Evolutionary conservation across 2,113 vertebrate genomes (phyloP), one percentile per base, ranked within the genome.

Genomic region (Ptyas mucosa): DNA sequence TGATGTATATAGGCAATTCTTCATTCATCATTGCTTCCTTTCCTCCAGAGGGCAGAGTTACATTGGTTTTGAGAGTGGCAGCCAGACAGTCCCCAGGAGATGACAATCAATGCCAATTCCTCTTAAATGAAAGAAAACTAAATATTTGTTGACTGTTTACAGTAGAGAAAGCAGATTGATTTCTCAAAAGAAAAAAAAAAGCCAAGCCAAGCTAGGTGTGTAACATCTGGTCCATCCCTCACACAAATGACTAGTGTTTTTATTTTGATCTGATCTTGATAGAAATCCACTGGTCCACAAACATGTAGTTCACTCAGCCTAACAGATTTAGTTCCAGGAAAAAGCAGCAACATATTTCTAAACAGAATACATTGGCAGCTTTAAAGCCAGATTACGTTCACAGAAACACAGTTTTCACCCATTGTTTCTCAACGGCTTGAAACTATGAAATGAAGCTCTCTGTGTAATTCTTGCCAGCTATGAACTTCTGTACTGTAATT

Each of bases 121-220:
- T 14, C 52, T 61, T 64, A 93, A 89, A 94, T 89, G 92, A 94
- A 94, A 93, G 89, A 95, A 91, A 94, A 94, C 89, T 3, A 93
- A 94, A 51, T 92, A 94, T 90, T 94, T 94, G 94, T 0, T 23
- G 75, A 86, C 85, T 89, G 53, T 61, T 53, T 89, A 8, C 0
- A 1, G 89, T 94, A 91, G 52, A 89, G 55, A 90, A 94, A 96
- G 26, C 43, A 69, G 46, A 8, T 21, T 86, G 21, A 94, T 95
- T 95, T 93, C 92, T 94, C 81, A 26, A 10, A 92, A 94, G 57
- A 0, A 93, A 81, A 75, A 21, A 81, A 81, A 81, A 81, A 81
- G 75, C 20, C 34, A 81, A 39, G 18, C 75, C 34, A 81, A 81
- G 29, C 24, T 90, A 81, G 61, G 64, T 89, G 61, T 46, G 69